phyloP scores from a whole-genome alignment of 1,140 invertebrate genomes.

The Scaptomyza pallida region DNA sequence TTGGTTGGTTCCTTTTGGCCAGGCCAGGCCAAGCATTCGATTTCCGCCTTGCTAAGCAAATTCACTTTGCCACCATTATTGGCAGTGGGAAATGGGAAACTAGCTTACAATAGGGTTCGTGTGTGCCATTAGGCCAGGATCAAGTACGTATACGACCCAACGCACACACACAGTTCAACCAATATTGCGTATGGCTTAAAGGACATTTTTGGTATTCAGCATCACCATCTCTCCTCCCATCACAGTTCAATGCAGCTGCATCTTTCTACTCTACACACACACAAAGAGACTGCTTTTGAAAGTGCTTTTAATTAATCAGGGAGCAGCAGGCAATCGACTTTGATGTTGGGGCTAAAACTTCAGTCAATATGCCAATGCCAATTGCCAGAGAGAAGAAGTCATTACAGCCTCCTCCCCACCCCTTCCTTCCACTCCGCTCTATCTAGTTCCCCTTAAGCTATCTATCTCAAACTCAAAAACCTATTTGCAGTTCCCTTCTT shows the following conservation, averaged over 20 bases:
- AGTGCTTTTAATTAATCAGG: constrained; percentile 79
- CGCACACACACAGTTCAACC: constrained; percentile 36
- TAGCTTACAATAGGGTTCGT: background rate
- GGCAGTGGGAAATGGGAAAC: too few relatives aligned
- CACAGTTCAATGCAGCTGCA: constrained; percentile 15
- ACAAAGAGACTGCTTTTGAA: constrained; percentile 9
- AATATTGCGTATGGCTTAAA: constrained; percentile 48
- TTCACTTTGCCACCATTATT: constrained; percentile 22
- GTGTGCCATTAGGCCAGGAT: constrained; percentile 42
- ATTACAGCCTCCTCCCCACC: background rate
- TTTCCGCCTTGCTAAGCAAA: constrained; percentile 57
- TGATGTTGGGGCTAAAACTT: constrained; percentile 55
- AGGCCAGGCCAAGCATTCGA: constrained; percentile 59
- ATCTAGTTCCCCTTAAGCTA: background rate
- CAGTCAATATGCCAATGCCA: constrained; percentile 68
- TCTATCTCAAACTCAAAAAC: background rate
- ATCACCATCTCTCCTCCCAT: background rate
- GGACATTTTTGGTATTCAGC: constrained; percentile 46
- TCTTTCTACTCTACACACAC: background rate
- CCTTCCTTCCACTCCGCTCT: background rate
- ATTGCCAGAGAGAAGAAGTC: constrained; percentile 39
- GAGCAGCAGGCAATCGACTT: constrained; percentile 73
- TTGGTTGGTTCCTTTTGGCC: background rate
- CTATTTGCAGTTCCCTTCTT: constrained; percentile 1
- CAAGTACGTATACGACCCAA: constrained; percentile 17